Evolutionary conservation across 2,113 vertebrate genomes (phyloP).

Genomic region (Pseudopodoces humilis): DNA sequence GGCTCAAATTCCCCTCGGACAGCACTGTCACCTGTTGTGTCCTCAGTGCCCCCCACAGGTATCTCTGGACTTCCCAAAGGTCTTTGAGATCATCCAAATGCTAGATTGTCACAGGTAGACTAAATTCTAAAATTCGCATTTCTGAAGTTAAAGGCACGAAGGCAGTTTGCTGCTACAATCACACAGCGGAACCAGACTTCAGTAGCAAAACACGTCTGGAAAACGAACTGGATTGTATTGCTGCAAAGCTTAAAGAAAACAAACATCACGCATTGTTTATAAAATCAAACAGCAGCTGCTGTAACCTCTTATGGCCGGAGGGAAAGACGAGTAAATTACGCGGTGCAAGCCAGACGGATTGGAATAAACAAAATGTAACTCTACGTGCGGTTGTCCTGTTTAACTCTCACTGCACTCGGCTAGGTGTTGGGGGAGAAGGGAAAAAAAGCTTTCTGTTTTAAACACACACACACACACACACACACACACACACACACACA

Average conservation of each 20-base stretch:
- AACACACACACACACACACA: rapidly evolving
- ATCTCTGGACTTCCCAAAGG: neutral
- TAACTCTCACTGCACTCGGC: neutral
- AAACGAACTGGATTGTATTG: neutral
- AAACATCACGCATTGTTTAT: neutral
- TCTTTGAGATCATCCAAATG: rapidly evolving
- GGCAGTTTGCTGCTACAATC: neutral
- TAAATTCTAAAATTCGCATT: neutral
- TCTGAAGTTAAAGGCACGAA: neutral
- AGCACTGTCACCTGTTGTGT: neutral
- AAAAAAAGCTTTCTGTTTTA: neutral
- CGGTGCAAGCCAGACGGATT: neutral
- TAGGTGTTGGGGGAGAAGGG: neutral
- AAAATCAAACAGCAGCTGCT: neutral
- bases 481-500: rapidly evolving
- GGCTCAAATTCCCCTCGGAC: neutral
- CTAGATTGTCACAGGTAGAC: neutral
- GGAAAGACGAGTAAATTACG: neutral
- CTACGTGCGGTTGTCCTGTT: neutral
- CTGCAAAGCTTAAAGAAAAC: neutral
- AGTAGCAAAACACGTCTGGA: neutral
- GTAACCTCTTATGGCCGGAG: neutral
- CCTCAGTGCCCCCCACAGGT: neutral
- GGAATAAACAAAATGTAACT: neutral
- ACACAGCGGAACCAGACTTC: neutral